Base-by-base conservation (phyloP, 2,888 invertebrate genomes). In the Helicoverpa assulta region DNA sequence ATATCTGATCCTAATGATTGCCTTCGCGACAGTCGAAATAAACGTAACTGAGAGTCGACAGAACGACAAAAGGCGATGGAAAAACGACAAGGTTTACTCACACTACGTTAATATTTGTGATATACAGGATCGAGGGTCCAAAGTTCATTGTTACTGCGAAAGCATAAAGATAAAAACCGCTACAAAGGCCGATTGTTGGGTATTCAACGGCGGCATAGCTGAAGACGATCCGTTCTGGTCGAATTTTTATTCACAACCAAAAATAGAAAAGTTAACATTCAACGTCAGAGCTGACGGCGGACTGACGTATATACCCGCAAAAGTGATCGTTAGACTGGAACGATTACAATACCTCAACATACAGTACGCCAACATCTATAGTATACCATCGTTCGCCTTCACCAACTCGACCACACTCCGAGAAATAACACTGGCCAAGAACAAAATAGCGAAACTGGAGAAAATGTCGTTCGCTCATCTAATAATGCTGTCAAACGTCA, bases 191-290 rank as follows among this genome's bases (percentile, higher is more conserved):
- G 97, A 97, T 86, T 98, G 98, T 88, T 97, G 97, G 97, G 96
- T 98, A 7, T 97, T 98, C 90, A 97, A 97, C 73, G 96, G 96
- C 5, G 97, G 97, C 8, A 96, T 97, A n/a, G 96, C 96, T 54
- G 97, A 97, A 83, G 97, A 97, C 77, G 97, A 98, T 87, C 96
- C 97, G 7, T 96, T 97, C 74, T 98, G 98, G 98, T 96, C 96
- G 26, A 96, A 97, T 83, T 98, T 98, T 92, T 96, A 96, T 75
- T 97, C 97, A 10, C 98, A 98, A 89, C 97, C 97, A 12, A 96
- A 97, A 83, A 93, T 98, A 77, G 96, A 97, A 79, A 97, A 97
- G 84, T 93, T 98, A 67, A 97, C 96, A 61, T 97, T 98, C 85
- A 97, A 97, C 84, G 97, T 98, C 5, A 96, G 97, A 81, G 96